Evolutionary conservation across 2,113 vertebrate genomes (phyloP).

Genomic region (Elachura formosa): DNA sequence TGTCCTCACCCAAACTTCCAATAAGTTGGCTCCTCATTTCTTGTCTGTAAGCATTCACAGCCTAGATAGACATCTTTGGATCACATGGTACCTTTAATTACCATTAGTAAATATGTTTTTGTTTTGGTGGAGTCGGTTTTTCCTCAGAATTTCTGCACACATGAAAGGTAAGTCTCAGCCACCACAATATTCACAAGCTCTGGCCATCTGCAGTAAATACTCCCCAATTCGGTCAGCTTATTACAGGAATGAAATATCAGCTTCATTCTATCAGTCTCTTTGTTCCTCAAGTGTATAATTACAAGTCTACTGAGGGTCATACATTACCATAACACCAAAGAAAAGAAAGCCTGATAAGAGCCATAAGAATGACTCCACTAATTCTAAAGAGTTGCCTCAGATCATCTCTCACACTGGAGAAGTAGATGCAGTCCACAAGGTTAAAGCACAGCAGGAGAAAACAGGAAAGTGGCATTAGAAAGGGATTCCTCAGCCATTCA

Average conservation of each 20-base stretch:
- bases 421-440: not conserved
- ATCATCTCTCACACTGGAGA: not conserved
- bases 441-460: not conserved
- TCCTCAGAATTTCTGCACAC: constrained; percentile 21
- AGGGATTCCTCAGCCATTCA: not conserved
- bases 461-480: not conserved
- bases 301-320: constrained; percentile 20
- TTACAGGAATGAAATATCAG: constrained; percentile 43
- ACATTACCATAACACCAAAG: constrained; percentile 24
- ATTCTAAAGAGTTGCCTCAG: not conserved
- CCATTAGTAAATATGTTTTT: not conserved
- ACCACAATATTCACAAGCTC: constrained; percentile 14
- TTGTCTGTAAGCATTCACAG: constrained; percentile 10
- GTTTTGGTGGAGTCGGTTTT: constrained; percentile 36
- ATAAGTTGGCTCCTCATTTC: not conserved
- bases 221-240: not conserved
- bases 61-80: not conserved
- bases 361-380: not conserved
- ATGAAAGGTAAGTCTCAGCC: not conserved
- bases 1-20: not conserved
- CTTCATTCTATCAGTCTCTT: not conserved
- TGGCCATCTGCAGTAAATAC: constrained; percentile 41
- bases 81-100: constrained; percentile 15
- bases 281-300: constrained; percentile 37
- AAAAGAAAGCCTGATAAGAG: not conserved